Evolutionary conservation across 2,888 invertebrate species (phyloP).

Genomic region (Esperia sulphurella): DNA sequence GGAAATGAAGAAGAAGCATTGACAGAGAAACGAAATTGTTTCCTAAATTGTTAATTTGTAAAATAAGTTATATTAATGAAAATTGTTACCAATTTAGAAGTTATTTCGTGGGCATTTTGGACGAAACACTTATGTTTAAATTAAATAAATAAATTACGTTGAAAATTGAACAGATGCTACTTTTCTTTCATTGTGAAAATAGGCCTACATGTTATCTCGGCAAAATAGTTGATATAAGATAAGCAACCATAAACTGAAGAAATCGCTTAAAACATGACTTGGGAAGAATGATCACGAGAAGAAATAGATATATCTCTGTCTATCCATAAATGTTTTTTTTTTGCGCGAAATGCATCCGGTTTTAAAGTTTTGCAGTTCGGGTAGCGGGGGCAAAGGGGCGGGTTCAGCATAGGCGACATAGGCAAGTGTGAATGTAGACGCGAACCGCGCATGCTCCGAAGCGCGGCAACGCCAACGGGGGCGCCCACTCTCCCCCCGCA

Average conservation of each 20-base stretch:
- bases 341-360: conserved; percentile 74
- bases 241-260: no score
- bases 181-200: no score
- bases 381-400: conserved; percentile 18
- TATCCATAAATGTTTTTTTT: no score
- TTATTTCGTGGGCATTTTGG: no score
- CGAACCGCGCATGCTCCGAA: conserved; percentile 66
- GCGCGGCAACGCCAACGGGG: conserved; percentile 40
- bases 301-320: conserved; percentile 4
- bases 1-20: conserved; percentile 17
- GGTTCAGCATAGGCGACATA: conserved; percentile 46
- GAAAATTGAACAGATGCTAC: no score
- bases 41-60: conserved; percentile 33
- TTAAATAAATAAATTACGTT: no score
- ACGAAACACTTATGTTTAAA: no score
- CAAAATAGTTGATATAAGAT: no score
- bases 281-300: no score
- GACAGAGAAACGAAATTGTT: conserved; percentile 39
- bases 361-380: conserved; percentile 41
- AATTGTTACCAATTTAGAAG: no score
- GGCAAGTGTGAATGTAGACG: conserved; percentile 60
- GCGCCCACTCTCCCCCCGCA: conserved; percentile 61
- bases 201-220: no score
- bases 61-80: not conserved
- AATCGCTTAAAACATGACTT: no score